Conservation (phyloP, 2,888 invertebrate species). For the Mesorhabditis sp. region DNA sequence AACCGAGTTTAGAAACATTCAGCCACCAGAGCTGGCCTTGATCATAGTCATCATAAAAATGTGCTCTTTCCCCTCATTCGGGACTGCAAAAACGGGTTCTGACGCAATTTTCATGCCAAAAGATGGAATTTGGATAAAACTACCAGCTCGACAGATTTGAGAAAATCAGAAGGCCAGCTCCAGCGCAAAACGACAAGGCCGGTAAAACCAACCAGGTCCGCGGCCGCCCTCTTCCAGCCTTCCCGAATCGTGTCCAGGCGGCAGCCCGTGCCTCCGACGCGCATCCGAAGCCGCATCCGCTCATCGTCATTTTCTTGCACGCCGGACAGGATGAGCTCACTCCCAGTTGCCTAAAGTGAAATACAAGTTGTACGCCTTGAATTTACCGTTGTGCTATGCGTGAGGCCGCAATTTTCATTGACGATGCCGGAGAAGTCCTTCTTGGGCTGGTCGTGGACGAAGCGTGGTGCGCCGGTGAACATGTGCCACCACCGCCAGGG, state of each 20-base stretch:
- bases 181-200: conserved; percentile 1
- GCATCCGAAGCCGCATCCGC: conserved; percentile 21
- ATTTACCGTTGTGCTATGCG: conserved; percentile 9
- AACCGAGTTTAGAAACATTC: conserved; percentile 12
- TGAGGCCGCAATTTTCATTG: conserved; percentile 35
- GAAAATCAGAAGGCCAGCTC: neutral
- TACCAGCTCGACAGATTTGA: neutral
- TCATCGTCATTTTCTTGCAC: conserved; percentile 9
- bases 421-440: conserved; percentile 32
- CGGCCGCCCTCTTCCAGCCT: neutral
- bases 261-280: conserved; percentile 21
- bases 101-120: neutral
- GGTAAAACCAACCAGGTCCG: neutral
- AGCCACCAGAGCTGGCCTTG: neutral
- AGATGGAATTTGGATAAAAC: conserved; percentile 5
- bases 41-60: too few species aligned
- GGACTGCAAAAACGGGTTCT: neutral
- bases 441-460: conserved; percentile 19
- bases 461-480: conserved; percentile 34
- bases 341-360: conserved; percentile 22
- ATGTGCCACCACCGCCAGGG: conserved; percentile 45
- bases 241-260: conserved; percentile 22
- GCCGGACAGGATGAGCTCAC: conserved; percentile 9
- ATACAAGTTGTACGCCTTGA: neutral
- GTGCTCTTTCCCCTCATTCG: conserved; percentile 13